Evolutionary conservation across 1,140 invertebrate genomes (phyloP).

Genomic region (Zaprionus tsacasi): DNA sequence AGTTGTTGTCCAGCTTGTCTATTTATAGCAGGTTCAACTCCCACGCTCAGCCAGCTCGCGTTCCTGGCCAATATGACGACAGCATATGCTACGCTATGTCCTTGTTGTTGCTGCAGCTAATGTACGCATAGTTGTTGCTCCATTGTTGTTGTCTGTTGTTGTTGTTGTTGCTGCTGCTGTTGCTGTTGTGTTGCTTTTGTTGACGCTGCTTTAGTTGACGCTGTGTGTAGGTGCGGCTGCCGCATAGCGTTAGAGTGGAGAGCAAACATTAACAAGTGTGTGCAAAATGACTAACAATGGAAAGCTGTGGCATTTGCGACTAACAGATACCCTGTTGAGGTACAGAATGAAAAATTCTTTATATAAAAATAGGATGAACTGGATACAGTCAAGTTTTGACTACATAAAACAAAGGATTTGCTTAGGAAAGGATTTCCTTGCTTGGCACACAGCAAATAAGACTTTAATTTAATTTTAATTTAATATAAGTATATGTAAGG

Average conservation of each 20-base stretch:
- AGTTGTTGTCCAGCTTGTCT: slow-evolving; percentile 34
- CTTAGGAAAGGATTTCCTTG: too few species aligned
- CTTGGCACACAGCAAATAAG: too few species aligned
- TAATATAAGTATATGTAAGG: too few species aligned
- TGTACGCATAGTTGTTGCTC: slow-evolving; percentile 35
- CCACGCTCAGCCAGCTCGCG: slow-evolving; percentile 20
- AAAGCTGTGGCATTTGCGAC: slow-evolving; percentile 22
- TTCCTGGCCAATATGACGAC: slow-evolving; percentile 63
- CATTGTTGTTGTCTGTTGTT: background rate
- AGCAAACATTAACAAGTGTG: slow-evolving; percentile 74
- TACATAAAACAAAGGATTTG: too few species aligned
- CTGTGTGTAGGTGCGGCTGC: slow-evolving; percentile 30
- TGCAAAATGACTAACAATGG: slow-evolving; percentile 61
- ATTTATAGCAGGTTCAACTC: slow-evolving; percentile 52
- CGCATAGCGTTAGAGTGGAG: slow-evolving; percentile 41
- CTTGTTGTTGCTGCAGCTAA: slow-evolving; percentile 11
- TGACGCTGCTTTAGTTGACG: slow-evolving; percentile 8
- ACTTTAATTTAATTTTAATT: too few species aligned
- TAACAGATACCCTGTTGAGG: slow-evolving; percentile 9
- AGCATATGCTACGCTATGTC: slow-evolving; percentile 49
- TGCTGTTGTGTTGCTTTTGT: slow-evolving; percentile 30
- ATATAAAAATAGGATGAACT: background rate
- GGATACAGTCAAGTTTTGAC: too few species aligned
- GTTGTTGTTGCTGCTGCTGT: slow-evolving; percentile 28
- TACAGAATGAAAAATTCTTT: background rate